Evolutionary conservation across 2,113 vertebrate species (phyloP), one percentile per base, ranked within the genome.

Genomic region (Loxodonta africana): DNA sequence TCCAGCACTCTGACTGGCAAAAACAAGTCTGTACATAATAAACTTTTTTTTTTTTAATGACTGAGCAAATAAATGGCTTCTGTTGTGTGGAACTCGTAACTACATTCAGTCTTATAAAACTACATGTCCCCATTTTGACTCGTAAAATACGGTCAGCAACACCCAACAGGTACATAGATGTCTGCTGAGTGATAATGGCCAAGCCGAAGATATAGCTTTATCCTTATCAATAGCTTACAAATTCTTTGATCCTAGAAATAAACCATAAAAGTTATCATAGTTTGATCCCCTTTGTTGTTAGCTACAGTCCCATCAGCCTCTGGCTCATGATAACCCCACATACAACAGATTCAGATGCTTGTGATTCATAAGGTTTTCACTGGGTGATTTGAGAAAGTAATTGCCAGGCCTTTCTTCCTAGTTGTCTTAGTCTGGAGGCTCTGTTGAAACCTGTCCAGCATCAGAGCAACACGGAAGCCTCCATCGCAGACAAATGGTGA

Each of bases 171-270:
- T 76, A 53, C 30, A 37, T 44, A 89, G 69, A 77, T 18, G 15
- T 51, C 90, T 71, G 12, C n/a, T 20, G 25, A 89, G 73, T 78
- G 73, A 8, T 76, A 89, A 88, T 10, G 30, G 44, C 46, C 46
- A 81, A 62, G 46, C 20, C 48, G 44, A 84, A 82, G 53, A 76
- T 15, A 18, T 2, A 48, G 18, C 65, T 90, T 73, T 46, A n/a
- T 84, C 44, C n/a, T 57, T 30, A 84, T 51, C 53, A 78, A 65
- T 30, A 77, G 78, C 1, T 9, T 44, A 91, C 15, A 74, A 62
- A 90, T 60, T 80, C 44, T 97, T 69, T 93, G 73, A 53, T 51
- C 9, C 71, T 95, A 90, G 78, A 93, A 94, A 88, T 14, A 88
- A 37, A 21, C 41, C 23, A 53, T 28, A 21, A 69, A 86, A 48